Evolutionary conservation across 2,888 invertebrate genomes (phyloP), one percentile per base, ranked within the genome.

Genomic region (Drosophila recens): DNA sequence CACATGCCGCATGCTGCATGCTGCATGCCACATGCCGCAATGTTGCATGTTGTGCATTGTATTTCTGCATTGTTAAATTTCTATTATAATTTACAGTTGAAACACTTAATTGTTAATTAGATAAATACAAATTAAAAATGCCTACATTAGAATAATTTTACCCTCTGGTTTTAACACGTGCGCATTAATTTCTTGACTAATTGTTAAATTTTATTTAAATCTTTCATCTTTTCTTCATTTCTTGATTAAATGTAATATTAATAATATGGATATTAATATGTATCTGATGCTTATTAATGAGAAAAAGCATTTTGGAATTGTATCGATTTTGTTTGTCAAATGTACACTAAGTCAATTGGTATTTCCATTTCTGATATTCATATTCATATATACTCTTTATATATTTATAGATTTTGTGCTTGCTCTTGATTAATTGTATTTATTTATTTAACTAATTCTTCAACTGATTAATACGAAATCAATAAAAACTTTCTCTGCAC

Each of bases 121-220:
- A 78, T 85, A 79, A 80, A 80, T 83, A 74, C 72, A 71, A 78
- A 73, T 80, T 77, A 66, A 78, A 82, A 84, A 79, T 77, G 66
- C 73, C 84, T 83, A 81, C 72, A 79, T 81, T 68, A 70, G 61
- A 67, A 57, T 68, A 74, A 65, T 59, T 59, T 75, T 74, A 76
- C 62, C 71, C 59, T 72, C 81, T 77, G 81, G 87, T 70, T 79
- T 76, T 84, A 84, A 84, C 84, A 84, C 82, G 87, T 87, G 84
- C 87, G 77, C 61, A 73, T 54, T 58, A 56, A 8, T 46, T 51
- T 49, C 36, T 52, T 63, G 54, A 73, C 69, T 77, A 77, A 70
- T 42, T 61, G 42, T 77, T 81, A 71, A 81, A 81, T 84, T 87
- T 63, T 64, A 83, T 83, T 86, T 77, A 77, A 65, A 68, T 81